A percentile compares a stretch with the other conserved stretches of the same genome.
Evolutionary conservation across 2,888 invertebrate genomes (phyloP).

Genomic region (Laothoe populi): DNA sequence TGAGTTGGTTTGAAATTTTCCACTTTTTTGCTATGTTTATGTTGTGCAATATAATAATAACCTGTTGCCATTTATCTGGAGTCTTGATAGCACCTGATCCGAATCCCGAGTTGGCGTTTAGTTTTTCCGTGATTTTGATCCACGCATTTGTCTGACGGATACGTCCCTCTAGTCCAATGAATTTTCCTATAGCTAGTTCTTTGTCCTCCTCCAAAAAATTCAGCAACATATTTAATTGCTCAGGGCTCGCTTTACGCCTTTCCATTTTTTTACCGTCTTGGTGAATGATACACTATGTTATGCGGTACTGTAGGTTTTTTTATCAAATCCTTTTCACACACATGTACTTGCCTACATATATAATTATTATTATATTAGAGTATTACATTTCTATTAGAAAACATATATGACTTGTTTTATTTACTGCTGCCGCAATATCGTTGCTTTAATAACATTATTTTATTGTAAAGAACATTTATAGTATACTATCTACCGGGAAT

Average conservation of each 20-base stretch:
- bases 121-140: conserved; percentile 68
- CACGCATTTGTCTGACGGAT: conserved; percentile 65
- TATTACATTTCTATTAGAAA: conserved; percentile 13
- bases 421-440: conserved; percentile 3
- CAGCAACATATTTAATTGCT: conserved; percentile 64
- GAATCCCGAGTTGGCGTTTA: conserved; percentile 66
- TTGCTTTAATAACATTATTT: no score
- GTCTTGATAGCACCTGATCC: conserved; percentile 68
- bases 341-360: no score
- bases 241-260: conserved; percentile 65
- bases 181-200: conserved; percentile 65
- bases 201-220: conserved; percentile 65
- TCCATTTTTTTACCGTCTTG: conserved; percentile 40
- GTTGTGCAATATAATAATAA: conserved; percentile 26
- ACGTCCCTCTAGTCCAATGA: conserved; percentile 60
- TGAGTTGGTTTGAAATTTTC: no score
- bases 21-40: neutral
- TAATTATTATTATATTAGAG: no score
- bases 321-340: neutral
- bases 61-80: conserved; percentile 72
- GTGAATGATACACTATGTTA: conserved; percentile 37
- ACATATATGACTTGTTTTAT: neutral
- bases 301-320: neutral
- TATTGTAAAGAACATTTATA: no score
- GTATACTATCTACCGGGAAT: no score